Evolutionary conservation across 2,888 invertebrate genomes (phyloP).

Genomic region (Colletes collaris): DNA sequence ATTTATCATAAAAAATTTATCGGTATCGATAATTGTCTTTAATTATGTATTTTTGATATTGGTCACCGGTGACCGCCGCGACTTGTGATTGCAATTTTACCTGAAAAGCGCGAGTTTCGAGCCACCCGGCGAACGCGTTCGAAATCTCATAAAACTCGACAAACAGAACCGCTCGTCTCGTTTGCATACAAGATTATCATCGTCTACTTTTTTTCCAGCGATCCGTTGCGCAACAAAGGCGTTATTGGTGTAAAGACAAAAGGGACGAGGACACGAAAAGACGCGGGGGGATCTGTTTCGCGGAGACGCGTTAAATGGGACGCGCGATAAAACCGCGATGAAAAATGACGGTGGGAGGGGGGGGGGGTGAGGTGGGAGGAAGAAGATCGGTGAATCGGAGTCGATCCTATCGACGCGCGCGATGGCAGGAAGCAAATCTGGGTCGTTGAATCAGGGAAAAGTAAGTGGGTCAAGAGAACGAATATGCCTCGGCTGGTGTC

Average conservation of each 20-base stretch:
- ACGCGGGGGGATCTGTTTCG: slow-evolving; percentile 5
- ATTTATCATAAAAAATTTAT: no score
- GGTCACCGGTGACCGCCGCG: no score
- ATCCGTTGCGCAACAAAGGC: slow-evolving; percentile 1
- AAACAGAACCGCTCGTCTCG: no score
- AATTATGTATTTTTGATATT: no score
- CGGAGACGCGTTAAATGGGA: slow-evolving; percentile 14
- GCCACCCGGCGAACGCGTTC: no score
- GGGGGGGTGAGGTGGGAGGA: neutral
- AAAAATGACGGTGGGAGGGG: neutral
- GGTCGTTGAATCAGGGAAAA: slow-evolving; percentile 75
- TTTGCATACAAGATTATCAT: no score
- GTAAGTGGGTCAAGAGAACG: slow-evolving; percentile 79
- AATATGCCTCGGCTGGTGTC: slow-evolving; percentile 59
- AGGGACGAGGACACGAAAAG: slow-evolving; percentile 1
- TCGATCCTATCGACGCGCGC: slow-evolving; percentile 65
- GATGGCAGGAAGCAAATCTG: slow-evolving; percentile 75
- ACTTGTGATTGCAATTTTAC: no score
- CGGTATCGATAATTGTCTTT: no score
- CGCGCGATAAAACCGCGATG: slow-evolving; percentile 9
- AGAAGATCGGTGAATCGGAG: slow-evolving; percentile 41
- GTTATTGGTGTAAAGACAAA: slow-evolving; percentile 12
- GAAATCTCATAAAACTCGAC: no score
- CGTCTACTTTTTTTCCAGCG: no score
- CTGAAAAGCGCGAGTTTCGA: no score